Percentiles rank a stretch among this genome's conserved stretches.
Evolutionary conservation across 2,888 invertebrate species (phyloP).

Genomic region (Didymodactylos carnosus): DNA sequence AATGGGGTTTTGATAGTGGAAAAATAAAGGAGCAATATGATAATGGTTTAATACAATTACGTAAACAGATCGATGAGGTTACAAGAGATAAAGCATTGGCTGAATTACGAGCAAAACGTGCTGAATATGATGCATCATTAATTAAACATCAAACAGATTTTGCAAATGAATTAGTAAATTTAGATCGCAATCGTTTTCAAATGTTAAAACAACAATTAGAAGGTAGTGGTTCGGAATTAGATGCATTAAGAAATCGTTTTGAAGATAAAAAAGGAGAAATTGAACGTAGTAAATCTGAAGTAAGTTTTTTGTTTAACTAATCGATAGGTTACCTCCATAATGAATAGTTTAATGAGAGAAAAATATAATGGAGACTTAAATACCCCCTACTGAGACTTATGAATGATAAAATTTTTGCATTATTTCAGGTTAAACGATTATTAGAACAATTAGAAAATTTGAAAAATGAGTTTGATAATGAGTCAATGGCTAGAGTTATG

Average conservation of each 20-base stretch:
- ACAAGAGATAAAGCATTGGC: conserved; percentile 12
- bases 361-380: too few species aligned
- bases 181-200: conserved; percentile 5
- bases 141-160: conserved; percentile 12
- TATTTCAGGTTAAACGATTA: conserved; percentile 4
- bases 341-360: too few species aligned
- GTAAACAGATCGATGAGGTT: conserved; percentile 12
- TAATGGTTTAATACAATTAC: conserved; percentile 6
- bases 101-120: conserved; percentile 13
- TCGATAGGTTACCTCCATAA: too few species aligned
- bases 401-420: too few species aligned
- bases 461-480: conserved; percentile 9
- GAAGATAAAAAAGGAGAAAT: background rate
- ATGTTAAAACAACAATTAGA: background rate
- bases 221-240: background rate
- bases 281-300: background rate
- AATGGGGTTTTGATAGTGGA: conserved; percentile 13
- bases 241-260: background rate
- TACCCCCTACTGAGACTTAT: too few species aligned
- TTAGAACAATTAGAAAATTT: conserved; percentile 12
- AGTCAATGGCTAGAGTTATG: conserved; percentile 7
- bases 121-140: conserved; percentile 10
- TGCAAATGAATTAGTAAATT: conserved; percentile 10
- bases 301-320: too few species aligned
- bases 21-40: conserved; percentile 14